Evolutionary conservation across 2,113 vertebrate species (phyloP).

Genomic region (Pheucticus melanocephalus): DNA sequence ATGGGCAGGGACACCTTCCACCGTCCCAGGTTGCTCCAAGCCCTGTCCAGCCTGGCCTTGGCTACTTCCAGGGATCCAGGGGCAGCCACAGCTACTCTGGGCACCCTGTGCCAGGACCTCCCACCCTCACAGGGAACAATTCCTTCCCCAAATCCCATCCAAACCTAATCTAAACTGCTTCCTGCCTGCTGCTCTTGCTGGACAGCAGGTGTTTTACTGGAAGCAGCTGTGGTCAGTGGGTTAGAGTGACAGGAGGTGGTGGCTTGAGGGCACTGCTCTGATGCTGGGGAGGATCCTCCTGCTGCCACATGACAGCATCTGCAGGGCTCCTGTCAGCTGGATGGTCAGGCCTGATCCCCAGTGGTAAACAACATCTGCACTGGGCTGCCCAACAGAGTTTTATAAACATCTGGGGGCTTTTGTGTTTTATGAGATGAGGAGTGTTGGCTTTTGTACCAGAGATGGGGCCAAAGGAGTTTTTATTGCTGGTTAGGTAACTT

Average conservation of each 20-base stretch:
- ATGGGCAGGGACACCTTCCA: neutral
- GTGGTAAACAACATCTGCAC: neutral
- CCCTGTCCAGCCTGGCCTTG: neutral
- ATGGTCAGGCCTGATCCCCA: neutral
- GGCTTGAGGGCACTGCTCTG: neutral
- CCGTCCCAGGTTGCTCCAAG: neutral
- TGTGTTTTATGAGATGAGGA: neutral
- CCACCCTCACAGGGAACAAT: neutral
- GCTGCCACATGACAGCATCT: neutral
- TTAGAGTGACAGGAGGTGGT: neutral
- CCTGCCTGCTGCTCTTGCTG: neutral
- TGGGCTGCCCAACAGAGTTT: neutral
- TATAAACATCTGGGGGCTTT: constrained; percentile 26
- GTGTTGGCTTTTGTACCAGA: constrained; percentile 27
- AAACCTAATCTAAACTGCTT: neutral
- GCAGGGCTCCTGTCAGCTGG: neutral
- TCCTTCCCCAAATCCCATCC: neutral
- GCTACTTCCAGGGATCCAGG: neutral
- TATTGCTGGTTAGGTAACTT: constrained; percentile 56
- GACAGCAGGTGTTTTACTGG: neutral
- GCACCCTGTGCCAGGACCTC: neutral
- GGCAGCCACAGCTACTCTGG: neutral
- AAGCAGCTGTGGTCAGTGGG: neutral
- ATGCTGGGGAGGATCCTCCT: neutral
- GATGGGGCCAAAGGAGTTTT: neutral